Conservation (phyloP, 1,140 invertebrate species). For the Tetragonula clypearis region DNA sequence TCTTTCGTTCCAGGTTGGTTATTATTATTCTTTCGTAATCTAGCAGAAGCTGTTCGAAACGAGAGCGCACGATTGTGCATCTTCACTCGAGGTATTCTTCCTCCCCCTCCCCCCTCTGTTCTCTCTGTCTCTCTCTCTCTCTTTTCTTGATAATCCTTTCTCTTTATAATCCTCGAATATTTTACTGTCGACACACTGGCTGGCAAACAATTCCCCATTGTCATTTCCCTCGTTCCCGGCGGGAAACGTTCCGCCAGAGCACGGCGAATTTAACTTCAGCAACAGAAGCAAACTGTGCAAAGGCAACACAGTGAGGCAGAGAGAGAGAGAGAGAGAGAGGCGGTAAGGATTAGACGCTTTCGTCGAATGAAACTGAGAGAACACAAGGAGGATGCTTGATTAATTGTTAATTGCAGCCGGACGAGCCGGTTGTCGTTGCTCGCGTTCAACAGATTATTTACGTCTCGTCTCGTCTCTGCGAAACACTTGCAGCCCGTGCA, state of each 20-base stretch:
- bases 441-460: not conserved
- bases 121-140: not conserved
- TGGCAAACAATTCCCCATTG: conserved; percentile 18
- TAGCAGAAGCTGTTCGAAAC: not conserved
- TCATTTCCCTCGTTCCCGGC: not conserved
- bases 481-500: too few species aligned
- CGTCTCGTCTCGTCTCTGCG: not conserved
- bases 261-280: conserved; percentile 6
- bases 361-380: not conserved
- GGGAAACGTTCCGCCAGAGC: not conserved
- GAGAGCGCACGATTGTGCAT: not conserved
- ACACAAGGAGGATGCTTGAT: not conserved
- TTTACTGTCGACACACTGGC: conserved; percentile 10
- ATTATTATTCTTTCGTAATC: not conserved
- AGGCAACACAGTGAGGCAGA: too few species aligned
- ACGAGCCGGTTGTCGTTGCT: not conserved
- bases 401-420: conserved; percentile 9
- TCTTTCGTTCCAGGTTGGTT: not conserved
- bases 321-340: too few species aligned
- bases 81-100: not conserved
- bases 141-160: not conserved
- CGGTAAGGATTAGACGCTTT: not conserved
- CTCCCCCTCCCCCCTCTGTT: not conserved
- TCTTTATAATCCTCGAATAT: not conserved
- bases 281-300: not conserved